Base-by-base conservation (phyloP, 2,797 vertebrate species). In the Scolopax bukidnonensis region DNA sequence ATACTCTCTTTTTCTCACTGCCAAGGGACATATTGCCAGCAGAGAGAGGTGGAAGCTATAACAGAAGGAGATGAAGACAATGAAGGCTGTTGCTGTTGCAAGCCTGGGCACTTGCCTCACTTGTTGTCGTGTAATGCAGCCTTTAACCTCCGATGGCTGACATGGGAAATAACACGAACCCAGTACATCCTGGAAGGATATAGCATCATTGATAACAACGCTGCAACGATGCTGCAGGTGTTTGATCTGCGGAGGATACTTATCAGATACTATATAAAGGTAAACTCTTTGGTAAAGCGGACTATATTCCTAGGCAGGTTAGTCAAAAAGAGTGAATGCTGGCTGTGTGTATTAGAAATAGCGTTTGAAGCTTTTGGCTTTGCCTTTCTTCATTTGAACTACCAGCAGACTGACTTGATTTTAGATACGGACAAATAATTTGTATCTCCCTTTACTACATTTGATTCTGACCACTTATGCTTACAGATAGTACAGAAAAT, bases 161-260 rank as follows among this genome's bases (percentile, higher is more conserved):
- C 99, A 41, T 99, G 99, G 99, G 99, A 99, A 97, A 98, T 99
- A 93, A 98, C 98, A 3, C 98, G 98, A 32, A 99, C 98, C 9
- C 99, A 99, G 97, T 99, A 99, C 96, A 98, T 99, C 97, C 98
- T 99, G 97, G 99, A 99, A 96, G 99, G 99, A 63, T 99, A 99
- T 84, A 99, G 98, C 98, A 99, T 99, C 98, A 98, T 99, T 1
- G 99, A 99, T 97, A 99, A 99, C 98, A 99, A 99, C 0, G 99
- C 99, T 0, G 98, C 99, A 87, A 99, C 99, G 18, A 99, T 99
- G 99, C 98, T 99, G 94, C 99, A 99, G 80, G 98, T 99, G 78
- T 99, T 99, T 3, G 99, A 99, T 75, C 98, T 99, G 45, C 98
- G 99, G 40, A 99, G 99, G 96, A 98, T 99, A 73, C 99, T 99